These are phyloP conservation scores for Dugesia japonica DNA, from an alignment of 2,888 invertebrate genomes.

Conservation along the genomic window DNA sequence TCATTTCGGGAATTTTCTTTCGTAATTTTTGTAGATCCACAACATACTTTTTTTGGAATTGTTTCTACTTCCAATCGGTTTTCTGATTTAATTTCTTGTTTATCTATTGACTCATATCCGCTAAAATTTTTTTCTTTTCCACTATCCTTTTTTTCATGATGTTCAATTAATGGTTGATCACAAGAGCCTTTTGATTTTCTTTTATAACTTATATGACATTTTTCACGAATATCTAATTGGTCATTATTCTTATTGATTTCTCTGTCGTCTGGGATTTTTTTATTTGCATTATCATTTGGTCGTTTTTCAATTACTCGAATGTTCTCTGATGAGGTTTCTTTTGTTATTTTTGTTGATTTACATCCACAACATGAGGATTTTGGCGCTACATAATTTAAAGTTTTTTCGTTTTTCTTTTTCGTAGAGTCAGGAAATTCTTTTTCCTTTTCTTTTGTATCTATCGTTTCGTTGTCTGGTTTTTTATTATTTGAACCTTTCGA, in stretches of 20 bases:
- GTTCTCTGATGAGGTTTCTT: neutral
- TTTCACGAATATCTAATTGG: neutral
- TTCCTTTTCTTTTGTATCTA: neutral
- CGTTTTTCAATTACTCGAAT: too few species aligned
- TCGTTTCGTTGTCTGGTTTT: neutral
- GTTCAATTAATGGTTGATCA: neutral
- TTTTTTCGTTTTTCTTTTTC: neutral
- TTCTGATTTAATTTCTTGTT: too few species aligned
- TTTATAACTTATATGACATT: slow-evolving; percentile 5
- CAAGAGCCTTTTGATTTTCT: neutral
- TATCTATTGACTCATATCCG: too few species aligned
- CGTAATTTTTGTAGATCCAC: neutral
- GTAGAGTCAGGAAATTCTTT: neutral
- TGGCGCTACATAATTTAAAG: too few species aligned
- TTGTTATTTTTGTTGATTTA: neutral
- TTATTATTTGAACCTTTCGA: neutral
- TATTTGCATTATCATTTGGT: neutral
- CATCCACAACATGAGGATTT: neutral
- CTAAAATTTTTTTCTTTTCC: too few species aligned
- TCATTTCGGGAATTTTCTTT: neutral
- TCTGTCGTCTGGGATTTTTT: neutral
- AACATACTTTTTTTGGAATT: neutral
- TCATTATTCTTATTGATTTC: neutral
- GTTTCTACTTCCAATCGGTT: too few species aligned
- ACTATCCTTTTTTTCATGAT: too few species aligned